Evolutionary conservation across 2,113 vertebrate species (phyloP), one percentile per base, ranked within the genome.

Genomic region (Apaloderma vittatum): DNA sequence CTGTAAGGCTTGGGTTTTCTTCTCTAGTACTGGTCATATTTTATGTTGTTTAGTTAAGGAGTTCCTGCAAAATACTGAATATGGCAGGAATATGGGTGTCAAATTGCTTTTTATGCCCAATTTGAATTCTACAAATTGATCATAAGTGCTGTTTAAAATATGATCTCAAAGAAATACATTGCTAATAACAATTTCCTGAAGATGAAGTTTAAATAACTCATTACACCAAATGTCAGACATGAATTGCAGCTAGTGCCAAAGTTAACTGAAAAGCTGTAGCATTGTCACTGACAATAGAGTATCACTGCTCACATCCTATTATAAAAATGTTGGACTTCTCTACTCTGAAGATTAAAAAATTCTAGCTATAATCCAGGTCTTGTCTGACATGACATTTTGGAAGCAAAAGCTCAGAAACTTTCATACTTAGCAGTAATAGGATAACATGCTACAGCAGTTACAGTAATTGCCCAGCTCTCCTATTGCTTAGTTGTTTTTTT

Each of bases 331-430:
- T 76, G 13, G 70, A 84, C 27, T 87, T 72, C 87, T 96, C 59
- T 72, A 68, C 52, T 92, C 43, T 3, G 81, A 94, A 95, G 96
- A 98, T 97, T 96, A 94, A 95, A 97, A 96, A 86, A 79, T 4
- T 67, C 86, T 17, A 40, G 36, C 91, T 94, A 68, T 72, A 92
- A 97, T 96, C 86, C 91, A 90, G 90, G 86, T 92, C 92, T 97
- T 96, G 65, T 97, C 90, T 97, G 95, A 96, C 86, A 95, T 57
- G 92, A 95, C 68, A 75, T 91, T 95, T 96, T 95, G 84, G 93
- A 97, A 93, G 92, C 67, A 78, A 81, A 95, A 78, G 52, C 93
- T 91, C 88, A 76, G 90, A 89, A 92, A 90, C 74, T 85, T 96
- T 55, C 94, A 88, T 92, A 70, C 75, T 85, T 79, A 29, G 29